Base-by-base conservation (phyloP, 2,888 invertebrate genomes). In the Macaria notata region DNA sequence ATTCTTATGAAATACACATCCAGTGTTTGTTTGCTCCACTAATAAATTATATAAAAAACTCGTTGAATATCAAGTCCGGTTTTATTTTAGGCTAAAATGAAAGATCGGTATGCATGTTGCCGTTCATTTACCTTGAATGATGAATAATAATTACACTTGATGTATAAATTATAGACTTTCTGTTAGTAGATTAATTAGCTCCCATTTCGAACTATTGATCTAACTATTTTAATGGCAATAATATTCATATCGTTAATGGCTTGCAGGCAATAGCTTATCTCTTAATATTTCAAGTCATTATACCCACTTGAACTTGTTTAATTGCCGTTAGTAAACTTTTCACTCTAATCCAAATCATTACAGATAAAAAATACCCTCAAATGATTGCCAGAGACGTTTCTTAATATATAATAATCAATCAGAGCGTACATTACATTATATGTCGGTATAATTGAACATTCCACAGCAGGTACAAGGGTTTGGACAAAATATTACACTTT, bases 81-180 rank as follows among this genome's bases (percentile, higher is more conserved):
- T 84, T 73, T 73, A 71, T 75, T 77, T 80, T 70, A 72, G 73
- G 75, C 77, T 79, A 81, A 85, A 86, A 84, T 84, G 81, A 85
- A 82, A 84, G 81, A 88, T 86, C 76, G 78, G 73, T 83, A 79
- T 80, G 76, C 78, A 79, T 82, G 81, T 79, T 78, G 76, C 72
- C 81, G 81, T 84, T 80, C 83, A 81, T 85, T 88, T 86, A 79
- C 87, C 84, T 86, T 85, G 84, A 85, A 78, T 83, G 79, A 79
- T 86, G 85, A 88, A 89, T 87, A 86, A 82, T 86, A 80, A 84
- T 82, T 79, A 78, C 74, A 69, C 54, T 73, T 71, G 65, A 79
- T 76, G 76, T 79, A 78, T 83, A 79, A 81, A 81, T 84, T 83
- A 84, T 80, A 70, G 70, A 77, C 81, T 85, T 85, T 84, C 82